A percentile compares a stretch with the other conserved stretches of the same genome.
These are phyloP conservation scores for Carapus acus DNA, from an alignment of 2,797 vertebrate species.

Conservation along the genomic window DNA sequence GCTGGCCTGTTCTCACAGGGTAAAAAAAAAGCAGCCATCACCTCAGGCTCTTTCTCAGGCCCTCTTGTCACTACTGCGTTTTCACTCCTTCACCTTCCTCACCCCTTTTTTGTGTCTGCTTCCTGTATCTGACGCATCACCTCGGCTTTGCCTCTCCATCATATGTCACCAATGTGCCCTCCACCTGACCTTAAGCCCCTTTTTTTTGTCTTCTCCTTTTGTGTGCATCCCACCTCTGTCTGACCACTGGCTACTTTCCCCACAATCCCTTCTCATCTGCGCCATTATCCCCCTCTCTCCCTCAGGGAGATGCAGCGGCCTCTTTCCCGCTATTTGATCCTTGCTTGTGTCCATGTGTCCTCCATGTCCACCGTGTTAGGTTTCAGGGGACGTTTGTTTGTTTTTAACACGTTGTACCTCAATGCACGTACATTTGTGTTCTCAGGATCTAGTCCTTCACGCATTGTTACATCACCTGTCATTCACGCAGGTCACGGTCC, in stretches of 20 bases:
- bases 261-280: not conserved
- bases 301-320: constrained; percentile 6
- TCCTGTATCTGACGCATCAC: constrained; percentile 16
- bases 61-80: not conserved
- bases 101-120: too few species aligned
- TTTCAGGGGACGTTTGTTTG: not conserved
- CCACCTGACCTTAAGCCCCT: not conserved
- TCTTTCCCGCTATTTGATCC: constrained; percentile 14
- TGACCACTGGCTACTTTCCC: not conserved
- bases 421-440: not conserved
- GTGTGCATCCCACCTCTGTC: not conserved
- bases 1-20: constrained; percentile 26
- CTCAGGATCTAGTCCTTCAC: not conserved
- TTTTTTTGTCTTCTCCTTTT: not conserved
- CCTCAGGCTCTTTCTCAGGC: constrained; percentile 30
- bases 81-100: constrained; percentile 6
- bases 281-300: not conserved
- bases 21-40: constrained; percentile 38
- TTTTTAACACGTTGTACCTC: not conserved
- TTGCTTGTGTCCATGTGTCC: constrained; percentile 2
- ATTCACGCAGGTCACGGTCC: constrained; percentile 82
- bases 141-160: not conserved
- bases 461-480: not conserved
- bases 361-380: not conserved
- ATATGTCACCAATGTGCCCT: not conserved